These are phyloP conservation scores for Eulemur mongoz DNA, from an alignment of 2,797 vertebrate genomes.

Conservation along the genomic window DNA sequence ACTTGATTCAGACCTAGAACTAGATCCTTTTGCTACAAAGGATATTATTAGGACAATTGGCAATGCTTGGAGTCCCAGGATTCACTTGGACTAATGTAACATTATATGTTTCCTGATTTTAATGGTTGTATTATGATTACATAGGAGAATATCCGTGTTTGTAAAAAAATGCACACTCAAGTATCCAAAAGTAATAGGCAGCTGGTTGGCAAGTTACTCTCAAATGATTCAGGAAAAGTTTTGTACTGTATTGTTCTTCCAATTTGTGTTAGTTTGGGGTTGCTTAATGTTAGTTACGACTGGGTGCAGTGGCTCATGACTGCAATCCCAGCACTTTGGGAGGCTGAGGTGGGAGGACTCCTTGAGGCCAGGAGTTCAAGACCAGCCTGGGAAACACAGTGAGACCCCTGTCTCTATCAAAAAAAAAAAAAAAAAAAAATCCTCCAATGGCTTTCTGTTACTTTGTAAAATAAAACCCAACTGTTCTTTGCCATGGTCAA, in stretches of 20 bases:
- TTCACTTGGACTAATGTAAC: neutral
- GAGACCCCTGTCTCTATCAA: too few species aligned
- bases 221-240: neutral
- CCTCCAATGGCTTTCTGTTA: neutral
- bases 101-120: neutral
- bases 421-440: neutral
- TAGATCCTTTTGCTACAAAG: neutral
- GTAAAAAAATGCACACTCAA: neutral
- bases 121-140: neutral
- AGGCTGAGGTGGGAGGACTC: too few species aligned
- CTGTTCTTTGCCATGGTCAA: neutral
- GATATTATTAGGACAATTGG: neutral
- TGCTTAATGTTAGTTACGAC: neutral
- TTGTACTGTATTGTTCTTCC: neutral
- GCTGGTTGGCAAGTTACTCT: neutral
- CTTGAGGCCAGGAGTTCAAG: too few species aligned
- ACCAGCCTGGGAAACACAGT: too few species aligned
- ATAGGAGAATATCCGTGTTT: neutral
- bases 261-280: neutral
- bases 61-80: neutral
- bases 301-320: too few species aligned
- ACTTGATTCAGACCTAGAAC: neutral
- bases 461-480: neutral
- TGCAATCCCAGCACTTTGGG: too few species aligned
- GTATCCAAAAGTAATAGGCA: neutral